A percentile compares a stretch with the other conserved stretches of the same genome.
phyloP scores from a whole-genome alignment of 2,113 vertebrate genomes.

The Cinclus mexicanus region DNA sequence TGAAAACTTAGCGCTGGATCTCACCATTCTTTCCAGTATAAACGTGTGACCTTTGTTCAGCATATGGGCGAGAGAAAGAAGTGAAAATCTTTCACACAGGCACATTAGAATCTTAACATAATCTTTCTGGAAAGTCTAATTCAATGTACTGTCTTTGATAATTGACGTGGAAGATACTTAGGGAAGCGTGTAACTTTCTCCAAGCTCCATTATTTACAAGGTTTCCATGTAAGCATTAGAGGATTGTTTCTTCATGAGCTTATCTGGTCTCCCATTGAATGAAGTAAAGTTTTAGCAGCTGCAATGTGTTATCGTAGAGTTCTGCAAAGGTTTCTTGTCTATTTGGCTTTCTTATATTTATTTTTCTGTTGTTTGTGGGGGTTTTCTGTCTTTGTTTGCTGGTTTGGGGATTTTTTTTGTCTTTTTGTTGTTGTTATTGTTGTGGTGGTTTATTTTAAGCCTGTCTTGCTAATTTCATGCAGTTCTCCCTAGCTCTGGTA shows the following conservation, averaged over 20 bases:
- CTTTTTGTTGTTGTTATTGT: neutral
- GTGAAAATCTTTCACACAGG: neutral
- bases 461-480: neutral
- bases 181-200: neutral
- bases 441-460: neutral
- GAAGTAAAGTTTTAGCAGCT: neutral
- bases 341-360: neutral
- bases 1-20: neutral
- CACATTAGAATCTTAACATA: neutral
- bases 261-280: neutral
- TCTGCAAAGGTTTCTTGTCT: neutral
- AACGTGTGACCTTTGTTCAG: neutral
- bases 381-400: neutral
- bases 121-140: neutral
- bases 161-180: neutral
- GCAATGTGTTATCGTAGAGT: neutral
- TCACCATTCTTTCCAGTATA: neutral
- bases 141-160: neutral
- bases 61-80: neutral
- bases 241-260: neutral
- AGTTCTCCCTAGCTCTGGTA: neutral
- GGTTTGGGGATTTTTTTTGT: neutral
- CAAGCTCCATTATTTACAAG: rapidly evolving
- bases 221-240: neutral
- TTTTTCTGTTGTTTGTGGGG: rapidly evolving